Base-by-base conservation (phyloP, 2,888 invertebrate species). In the Ferdinandea cuprea region DNA sequence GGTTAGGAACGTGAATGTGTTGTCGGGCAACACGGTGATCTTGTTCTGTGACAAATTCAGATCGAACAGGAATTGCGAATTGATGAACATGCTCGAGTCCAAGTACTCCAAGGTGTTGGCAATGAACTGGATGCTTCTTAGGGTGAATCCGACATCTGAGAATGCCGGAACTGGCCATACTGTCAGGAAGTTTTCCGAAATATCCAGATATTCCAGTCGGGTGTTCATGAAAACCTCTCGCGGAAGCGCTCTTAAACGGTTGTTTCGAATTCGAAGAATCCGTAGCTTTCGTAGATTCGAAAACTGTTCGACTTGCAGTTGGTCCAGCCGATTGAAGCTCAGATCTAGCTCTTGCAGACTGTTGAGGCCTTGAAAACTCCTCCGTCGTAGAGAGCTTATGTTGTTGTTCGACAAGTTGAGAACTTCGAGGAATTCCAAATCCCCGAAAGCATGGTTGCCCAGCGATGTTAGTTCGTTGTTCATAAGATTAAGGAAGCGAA, bases 51-150 rank as follows among this genome's bases (percentile, higher is more conserved):
- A 95, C 88, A 97, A 91, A 91, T 96, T 95, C 72, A 97, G 92
- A 86, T 93, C 94, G 72, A 95, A 93, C 48, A 97, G 91, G 89
- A 95, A 95, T 63, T 96, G 95, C 30, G 95, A 95, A 87, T 95
- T 95, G 44, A 96, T 94, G 88, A 97, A 97, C 91, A 96, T 96
- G 80, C 95, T 96, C 86, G 95, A 95, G 90, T 97, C 97, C 86
- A 97, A 92, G 89, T 96, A 96, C 89, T 97, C 97, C 85, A 98
- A 93, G 85, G 93, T 94, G 89, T 97, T 97, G 85, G 94, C 92
- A 0, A 95, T 94, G 88, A 97, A 92, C 88, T 96, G 95, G 74
- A 97, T 93, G 88, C 94, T 94, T 59, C 96, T 92, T 77, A 97
- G 90, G 0, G 96, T 96, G 87, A 95, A 94, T 3, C 96, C 96